Evolutionary conservation across 2,888 invertebrate genomes (phyloP).

Genomic region (Oscheius sp.): DNA sequence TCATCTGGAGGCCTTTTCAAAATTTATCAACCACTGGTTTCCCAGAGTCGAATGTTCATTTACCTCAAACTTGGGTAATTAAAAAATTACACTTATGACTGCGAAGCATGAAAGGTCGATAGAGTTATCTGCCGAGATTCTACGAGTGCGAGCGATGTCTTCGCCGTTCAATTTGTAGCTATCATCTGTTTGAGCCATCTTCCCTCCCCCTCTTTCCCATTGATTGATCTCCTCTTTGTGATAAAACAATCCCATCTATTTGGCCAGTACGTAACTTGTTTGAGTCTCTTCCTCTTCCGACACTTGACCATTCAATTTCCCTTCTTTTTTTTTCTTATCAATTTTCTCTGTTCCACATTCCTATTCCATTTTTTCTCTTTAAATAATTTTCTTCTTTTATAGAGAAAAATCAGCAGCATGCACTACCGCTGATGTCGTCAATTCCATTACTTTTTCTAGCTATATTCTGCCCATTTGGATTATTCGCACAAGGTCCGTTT

Average conservation of each 20-base stretch:
- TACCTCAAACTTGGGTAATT: no score
- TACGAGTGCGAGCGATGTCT: no score
- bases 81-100: no score
- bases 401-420: no score
- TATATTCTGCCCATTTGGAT: constrained; percentile 1
- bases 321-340: background rate
- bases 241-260: background rate
- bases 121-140: no score
- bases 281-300: background rate
- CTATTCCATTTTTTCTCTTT: background rate
- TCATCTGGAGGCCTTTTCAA: no score
- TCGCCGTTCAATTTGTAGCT: no score
- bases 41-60: no score
- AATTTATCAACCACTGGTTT: no score
- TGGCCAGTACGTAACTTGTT: no score
- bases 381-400: constrained; percentile 16
- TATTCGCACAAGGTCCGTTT: background rate
- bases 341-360: background rate
- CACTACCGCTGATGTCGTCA: background rate
- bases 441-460: background rate
- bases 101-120: no score
- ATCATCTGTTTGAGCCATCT: no score
- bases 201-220: background rate
- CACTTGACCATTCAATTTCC: background rate
- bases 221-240: background rate